Percentiles rank a stretch among this genome's conserved stretches.
phyloP scores from a whole-genome alignment of 2,888 invertebrate genomes.

The Myathropa florea region DNA sequence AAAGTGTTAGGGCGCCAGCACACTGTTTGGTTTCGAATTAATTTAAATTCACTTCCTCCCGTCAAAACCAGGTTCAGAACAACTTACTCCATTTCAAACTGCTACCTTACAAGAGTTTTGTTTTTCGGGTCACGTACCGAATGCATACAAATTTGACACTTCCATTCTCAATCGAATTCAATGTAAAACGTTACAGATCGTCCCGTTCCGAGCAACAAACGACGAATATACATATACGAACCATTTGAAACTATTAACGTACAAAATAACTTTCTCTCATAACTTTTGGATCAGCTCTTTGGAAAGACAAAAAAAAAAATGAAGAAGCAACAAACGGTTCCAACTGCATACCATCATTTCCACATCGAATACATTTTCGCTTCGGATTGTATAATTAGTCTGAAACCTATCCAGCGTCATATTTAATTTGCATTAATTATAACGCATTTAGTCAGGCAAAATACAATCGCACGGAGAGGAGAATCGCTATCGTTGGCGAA shows the following conservation, averaged over 20 bases:
- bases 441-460: not conserved
- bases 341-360: constrained; percentile 6
- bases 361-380: constrained; percentile 4
- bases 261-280: constrained; percentile 32
- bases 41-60: not conserved
- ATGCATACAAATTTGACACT: not conserved
- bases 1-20: not conserved
- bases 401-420: constrained; percentile 14
- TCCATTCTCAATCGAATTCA: too few species aligned
- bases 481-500: not conserved
- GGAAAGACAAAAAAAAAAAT: not conserved
- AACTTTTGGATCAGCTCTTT: constrained; percentile 14
- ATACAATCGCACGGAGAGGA: not conserved
- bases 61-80: not conserved
- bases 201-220: not conserved
- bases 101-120: not conserved
- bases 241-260: not conserved
- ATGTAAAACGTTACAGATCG: not conserved
- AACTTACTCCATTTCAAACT: too few species aligned
- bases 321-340: not conserved
- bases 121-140: not conserved
- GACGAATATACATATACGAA: not conserved
- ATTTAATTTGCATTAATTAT: constrained; percentile 31
- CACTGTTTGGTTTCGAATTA: not conserved
- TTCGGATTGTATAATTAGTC: constrained; percentile 23